phyloP scores from a whole-genome alignment of 2,888 invertebrate genomes.

The Rhopalosiphum nymphaeae region DNA sequence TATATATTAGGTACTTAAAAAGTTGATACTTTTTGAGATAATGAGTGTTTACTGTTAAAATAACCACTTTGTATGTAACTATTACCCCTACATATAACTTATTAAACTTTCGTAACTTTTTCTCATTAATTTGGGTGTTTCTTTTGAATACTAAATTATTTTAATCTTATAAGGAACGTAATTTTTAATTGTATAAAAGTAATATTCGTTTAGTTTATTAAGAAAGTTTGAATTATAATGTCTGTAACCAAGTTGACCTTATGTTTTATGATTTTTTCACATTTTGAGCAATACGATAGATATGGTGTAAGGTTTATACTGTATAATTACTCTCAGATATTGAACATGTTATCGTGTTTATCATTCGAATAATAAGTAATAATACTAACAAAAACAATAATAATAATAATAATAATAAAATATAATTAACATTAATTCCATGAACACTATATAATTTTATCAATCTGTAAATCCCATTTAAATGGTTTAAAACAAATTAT shows the following conservation, averaged over 20 bases:
- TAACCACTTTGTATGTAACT: background rate
- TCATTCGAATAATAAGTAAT: background rate
- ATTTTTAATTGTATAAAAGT: background rate
- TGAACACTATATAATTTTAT: background rate
- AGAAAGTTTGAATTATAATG: background rate
- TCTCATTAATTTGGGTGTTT: constrained; percentile 29
- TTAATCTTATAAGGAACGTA: background rate
- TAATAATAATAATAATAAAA: background rate
- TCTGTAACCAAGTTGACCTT: background rate
- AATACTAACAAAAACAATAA: background rate
- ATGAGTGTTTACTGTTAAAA: background rate
- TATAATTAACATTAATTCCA: background rate
- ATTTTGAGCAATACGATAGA: background rate
- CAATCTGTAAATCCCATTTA: background rate
- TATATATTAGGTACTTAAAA: background rate
- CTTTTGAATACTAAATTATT: constrained; percentile 9
- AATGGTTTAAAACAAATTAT: background rate
- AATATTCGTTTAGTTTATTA: background rate
- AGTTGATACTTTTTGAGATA: background rate
- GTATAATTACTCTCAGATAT: background rate
- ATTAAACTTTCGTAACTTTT: constrained; percentile 40
- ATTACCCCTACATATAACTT: background rate
- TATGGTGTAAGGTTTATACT: background rate
- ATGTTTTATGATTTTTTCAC: background rate
- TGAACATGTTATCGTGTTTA: background rate